phyloP scores from a whole-genome alignment of 1,140 invertebrate species.

The Lamellibrachia luymesi region DNA sequence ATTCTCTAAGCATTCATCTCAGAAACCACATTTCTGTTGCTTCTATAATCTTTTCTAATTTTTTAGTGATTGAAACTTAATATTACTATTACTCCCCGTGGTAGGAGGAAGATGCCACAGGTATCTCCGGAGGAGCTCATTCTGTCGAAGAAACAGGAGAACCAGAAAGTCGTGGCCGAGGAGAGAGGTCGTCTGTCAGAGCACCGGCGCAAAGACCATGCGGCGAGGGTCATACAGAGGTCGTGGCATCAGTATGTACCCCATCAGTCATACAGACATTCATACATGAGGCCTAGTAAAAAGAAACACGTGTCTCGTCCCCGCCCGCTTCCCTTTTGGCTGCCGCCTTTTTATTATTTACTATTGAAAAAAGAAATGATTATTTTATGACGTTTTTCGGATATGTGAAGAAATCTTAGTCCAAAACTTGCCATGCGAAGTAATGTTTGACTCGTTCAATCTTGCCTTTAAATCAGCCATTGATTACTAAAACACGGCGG shows the following conservation, averaged over 20 bases:
- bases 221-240: conserved; percentile 44
- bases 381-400: too few species aligned
- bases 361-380: too few species aligned
- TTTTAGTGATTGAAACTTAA: too few species aligned
- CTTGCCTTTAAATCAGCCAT: too few species aligned
- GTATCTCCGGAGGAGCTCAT: conserved; percentile 33
- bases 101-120: conserved; percentile 25
- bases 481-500: too few species aligned
- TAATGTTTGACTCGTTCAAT: too few species aligned
- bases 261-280: neutral
- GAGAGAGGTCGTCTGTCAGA: conserved; percentile 34
- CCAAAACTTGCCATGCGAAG: too few species aligned
- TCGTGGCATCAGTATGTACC: conserved; percentile 33
- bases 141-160: conserved; percentile 30
- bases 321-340: neutral
- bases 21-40: too few species aligned
- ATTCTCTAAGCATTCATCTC: too few species aligned
- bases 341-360: neutral
- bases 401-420: neutral
- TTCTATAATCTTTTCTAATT: too few species aligned
- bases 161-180: conserved; percentile 28
- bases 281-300: neutral
- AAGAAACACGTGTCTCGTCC: neutral
- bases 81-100: neutral
- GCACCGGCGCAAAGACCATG: conserved; percentile 40